Percentiles rank a stretch among this genome's conserved stretches.
These are phyloP conservation scores for Aldrovandia affinis DNA, from an alignment of 2,797 vertebrate species.

Conservation along the genomic window DNA sequence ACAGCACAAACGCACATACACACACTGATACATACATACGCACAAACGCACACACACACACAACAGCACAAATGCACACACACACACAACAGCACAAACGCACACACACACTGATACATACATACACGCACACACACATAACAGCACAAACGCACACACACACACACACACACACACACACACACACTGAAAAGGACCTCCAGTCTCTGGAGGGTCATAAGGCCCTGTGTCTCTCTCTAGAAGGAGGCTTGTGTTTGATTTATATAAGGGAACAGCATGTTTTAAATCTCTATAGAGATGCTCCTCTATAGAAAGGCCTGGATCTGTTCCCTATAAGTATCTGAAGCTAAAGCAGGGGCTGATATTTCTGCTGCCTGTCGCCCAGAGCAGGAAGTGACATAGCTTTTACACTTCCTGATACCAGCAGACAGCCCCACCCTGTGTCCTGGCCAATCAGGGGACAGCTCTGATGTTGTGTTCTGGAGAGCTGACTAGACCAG, in stretches of 20 bases:
- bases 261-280: background rate
- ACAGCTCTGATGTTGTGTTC: background rate
- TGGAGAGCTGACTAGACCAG: constrained; percentile 10
- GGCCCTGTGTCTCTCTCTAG: too few species aligned
- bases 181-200: too few species aligned
- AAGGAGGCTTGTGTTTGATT: too few species aligned
- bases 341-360: background rate
- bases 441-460: constrained; percentile 3
- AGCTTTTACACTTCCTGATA: constrained; percentile 46
- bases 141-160: too few species aligned
- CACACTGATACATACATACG: too few species aligned
- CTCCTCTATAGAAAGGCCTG: too few species aligned
- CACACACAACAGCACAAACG: too few species aligned
- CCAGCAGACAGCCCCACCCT: constrained; percentile 12
- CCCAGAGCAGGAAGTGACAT: constrained; percentile 47
- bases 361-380: constrained; percentile 1
- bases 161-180: background rate
- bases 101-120: background rate
- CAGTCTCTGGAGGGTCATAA: too few species aligned
- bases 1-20: too few species aligned
- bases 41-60: too few species aligned
- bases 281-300: background rate
- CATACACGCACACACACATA: background rate
- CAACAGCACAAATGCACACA: too few species aligned
- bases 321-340: too few species aligned